Base-by-base conservation (phyloP, 2,888 invertebrate genomes). In the Drosophila niveifrons region DNA sequence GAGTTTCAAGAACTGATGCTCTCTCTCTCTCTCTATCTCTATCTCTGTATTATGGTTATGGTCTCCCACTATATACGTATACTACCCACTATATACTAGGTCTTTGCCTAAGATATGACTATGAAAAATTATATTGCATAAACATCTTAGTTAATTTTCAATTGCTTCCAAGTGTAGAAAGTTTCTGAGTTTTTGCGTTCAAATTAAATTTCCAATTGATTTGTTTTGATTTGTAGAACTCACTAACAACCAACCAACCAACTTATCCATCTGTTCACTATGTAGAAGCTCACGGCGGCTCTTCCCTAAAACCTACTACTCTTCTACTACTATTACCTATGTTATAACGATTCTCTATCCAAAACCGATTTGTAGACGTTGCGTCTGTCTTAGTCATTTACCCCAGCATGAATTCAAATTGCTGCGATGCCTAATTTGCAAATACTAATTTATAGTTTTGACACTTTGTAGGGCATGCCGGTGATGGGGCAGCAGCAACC, bases 391-490 rank as follows among this genome's bases (percentile, higher is more conserved):
- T 75, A 75, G 76, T 39, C 44, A 56, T 72, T 61, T 61, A 68
- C 34, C 75, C 62, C 51, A 70, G 79, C 79, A 80, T 80, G 79
- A 75, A 58, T 41, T 63, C 17, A 31, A 61, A 59, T 61, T 59
- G 29, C 41, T 31, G 29, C 39, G 28, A 9, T 23, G 41, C 48
- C 50, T 2, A 39, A n/a, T 18, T n/a, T 18, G 23, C 9, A 50
- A 29, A 13, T 51, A 52, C 44, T 77, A 78, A 78, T 59, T 44
- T 9, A 18, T 28, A 9, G 15, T 63, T 62, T 70, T 68, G 29
- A 52, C 58, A 23, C 52, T 92, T 92, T 92, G 86, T 92, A 92
- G 91, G 92, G 92, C 69, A 92, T 92, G 91, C 91, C 92, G 80
- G 91, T 91, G 91, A 92, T 92, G 92, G 92, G 91, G 34, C 88